These are phyloP conservation scores for Oscheius sp. DNA, from an alignment of 1,140 invertebrate genomes.

Conservation along the genomic window DNA sequence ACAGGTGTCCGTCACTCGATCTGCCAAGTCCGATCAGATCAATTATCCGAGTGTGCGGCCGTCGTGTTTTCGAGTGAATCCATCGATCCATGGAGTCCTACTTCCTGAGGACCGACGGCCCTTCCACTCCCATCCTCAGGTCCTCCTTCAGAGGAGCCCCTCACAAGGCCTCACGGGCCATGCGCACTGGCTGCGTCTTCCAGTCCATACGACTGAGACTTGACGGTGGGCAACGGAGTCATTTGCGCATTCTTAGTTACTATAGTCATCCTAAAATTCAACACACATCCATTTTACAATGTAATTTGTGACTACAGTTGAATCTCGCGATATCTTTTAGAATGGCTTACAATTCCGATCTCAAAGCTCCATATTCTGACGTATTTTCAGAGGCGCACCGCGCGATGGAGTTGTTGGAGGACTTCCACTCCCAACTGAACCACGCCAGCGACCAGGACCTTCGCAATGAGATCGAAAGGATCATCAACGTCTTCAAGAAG, in stretches of 20 bases:
- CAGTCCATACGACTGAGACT: background rate
- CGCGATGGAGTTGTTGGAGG: conserved; percentile 91
- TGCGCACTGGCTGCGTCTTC: background rate
- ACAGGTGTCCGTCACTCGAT: conserved; percentile 3
- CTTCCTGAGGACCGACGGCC: background rate
- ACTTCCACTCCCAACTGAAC: conserved; percentile 87
- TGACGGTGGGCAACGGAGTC: background rate
- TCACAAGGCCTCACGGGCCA: background rate
- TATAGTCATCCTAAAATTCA: too few species aligned
- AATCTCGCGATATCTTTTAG: background rate
- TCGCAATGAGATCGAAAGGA: conserved; percentile 87
- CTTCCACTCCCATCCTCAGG: background rate
- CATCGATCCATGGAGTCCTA: background rate
- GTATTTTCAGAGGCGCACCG: conserved; percentile 82
- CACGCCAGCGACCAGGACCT: conserved; percentile 88
- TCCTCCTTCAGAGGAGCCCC: background rate
- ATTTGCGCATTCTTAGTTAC: too few species aligned
- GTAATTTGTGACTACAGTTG: background rate
- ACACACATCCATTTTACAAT: too few species aligned
- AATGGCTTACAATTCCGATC: background rate
- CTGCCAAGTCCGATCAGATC: conserved; percentile 4
- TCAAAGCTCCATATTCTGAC: background rate
- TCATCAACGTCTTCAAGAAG: conserved; percentile 95
- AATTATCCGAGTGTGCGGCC: background rate
- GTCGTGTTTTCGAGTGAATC: background rate